These are phyloP conservation scores for Cepphus grylle DNA, from an alignment of 2,113 vertebrate species.

Conservation along the genomic window DNA sequence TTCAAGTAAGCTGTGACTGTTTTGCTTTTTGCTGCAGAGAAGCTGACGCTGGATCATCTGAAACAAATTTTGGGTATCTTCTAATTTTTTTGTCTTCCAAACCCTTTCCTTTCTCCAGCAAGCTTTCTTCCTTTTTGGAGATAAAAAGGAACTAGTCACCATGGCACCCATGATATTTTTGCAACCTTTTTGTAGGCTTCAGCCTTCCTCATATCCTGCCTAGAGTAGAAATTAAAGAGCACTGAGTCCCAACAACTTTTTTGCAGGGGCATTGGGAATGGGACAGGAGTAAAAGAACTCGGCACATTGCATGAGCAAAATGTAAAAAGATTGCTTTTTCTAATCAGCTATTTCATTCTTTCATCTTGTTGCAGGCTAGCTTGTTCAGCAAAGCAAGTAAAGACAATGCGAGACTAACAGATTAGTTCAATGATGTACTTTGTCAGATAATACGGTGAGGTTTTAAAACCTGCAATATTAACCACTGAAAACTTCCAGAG, in stretches of 20 bases:
- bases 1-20: background rate
- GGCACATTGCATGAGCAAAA: background rate
- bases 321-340: background rate
- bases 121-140: background rate
- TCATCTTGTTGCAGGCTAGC: background rate
- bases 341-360: background rate
- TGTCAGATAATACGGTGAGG: background rate
- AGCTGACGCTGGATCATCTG: background rate
- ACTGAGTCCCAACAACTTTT: background rate
- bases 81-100: background rate
- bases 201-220: background rate
- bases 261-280: rapidly evolving
- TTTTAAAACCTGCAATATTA: background rate
- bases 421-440: background rate
- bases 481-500: background rate
- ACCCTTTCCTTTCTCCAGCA: background rate
- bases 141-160: background rate
- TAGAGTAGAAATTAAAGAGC: background rate
- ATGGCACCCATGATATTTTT: background rate
- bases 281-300: background rate
- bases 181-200: background rate
- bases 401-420: background rate
- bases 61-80: background rate
- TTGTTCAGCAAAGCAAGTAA: background rate
- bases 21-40: background rate